phyloP scores from a whole-genome alignment of 2,888 invertebrate genomes.

The Chrysopilus asiliformis region DNA sequence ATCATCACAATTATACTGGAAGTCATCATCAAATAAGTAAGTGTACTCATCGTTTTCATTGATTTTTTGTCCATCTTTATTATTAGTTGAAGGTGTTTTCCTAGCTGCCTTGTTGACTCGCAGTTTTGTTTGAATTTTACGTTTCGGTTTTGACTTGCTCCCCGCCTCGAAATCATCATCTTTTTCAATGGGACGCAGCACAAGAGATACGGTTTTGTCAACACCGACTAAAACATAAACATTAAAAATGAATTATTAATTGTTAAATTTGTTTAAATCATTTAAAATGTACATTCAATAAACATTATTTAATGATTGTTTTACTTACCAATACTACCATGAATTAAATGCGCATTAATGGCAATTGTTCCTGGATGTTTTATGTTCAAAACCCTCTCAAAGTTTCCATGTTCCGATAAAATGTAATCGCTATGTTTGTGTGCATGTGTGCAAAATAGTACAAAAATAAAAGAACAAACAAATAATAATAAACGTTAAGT shows the following conservation, averaged over 20 bases:
- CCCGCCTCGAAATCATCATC: conserved; percentile 3
- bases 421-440: conserved; percentile 32
- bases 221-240: conserved; percentile 13
- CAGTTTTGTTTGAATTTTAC: conserved; percentile 10
- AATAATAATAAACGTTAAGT: too few relatives aligned
- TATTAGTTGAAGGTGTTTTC: too few relatives aligned
- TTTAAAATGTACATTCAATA: too few relatives aligned
- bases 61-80: too few relatives aligned
- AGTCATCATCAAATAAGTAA: too few relatives aligned
- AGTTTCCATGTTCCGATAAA: conserved; percentile 35
- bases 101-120: too few relatives aligned
- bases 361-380: conserved; percentile 35
- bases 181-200: conserved; percentile 11
- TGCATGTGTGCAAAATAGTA: too few relatives aligned
- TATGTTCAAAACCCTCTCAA: conserved; percentile 36
- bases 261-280: too few relatives aligned
- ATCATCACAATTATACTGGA: too few relatives aligned
- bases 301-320: not conserved
- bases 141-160: conserved; percentile 2
- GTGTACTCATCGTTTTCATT: too few relatives aligned
- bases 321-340: conserved; percentile 35
- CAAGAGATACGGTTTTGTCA: conserved; percentile 12
- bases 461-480: conserved; percentile 1
- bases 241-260: too few relatives aligned
- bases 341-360: conserved; percentile 43